Evolutionary conservation across 30 jellyfish, hydroid and myxozoan species (phyloP), one percentile per base, ranked within the genome.

Genomic region (Pseudorhiza aurosa): DNA sequence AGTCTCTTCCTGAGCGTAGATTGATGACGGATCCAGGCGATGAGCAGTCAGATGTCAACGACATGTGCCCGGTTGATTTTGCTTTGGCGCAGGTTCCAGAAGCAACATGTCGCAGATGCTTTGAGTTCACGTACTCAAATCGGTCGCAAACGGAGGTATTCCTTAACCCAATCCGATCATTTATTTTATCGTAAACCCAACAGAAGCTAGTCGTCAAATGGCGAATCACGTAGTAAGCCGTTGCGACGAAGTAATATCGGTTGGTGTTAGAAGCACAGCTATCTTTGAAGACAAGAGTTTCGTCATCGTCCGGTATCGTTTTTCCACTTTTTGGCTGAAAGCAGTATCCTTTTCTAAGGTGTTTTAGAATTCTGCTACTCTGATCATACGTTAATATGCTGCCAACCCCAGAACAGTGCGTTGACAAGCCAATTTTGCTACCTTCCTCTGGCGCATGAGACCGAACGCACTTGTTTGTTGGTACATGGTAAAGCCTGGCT

Each of bases 121-220:
- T 64, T 33, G 77, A 29, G 58, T 35, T 64, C 0, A 35, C 58
- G 33, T 30, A 64, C 33, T 35, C 58, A 33, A 64, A 64, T 1
- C 77, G 77, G 58, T 64, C 77, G 25, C 77, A 64, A 2, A 64
- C 77, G 58, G 9, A 64, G 15, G 77, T 64, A 35, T 64, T 64
- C 22, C 9, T 39, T 19, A 64, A 22, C n/a, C 21, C 31, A 11
- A 64, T 25, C 32, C 17, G 58, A 35, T 64, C 15, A 6, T 31
- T 14, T 10, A 12, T 0, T 64, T 32, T 64, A 26, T 64, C 50
- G 77, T 5, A n/a, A 3, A 64, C 77, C 77, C 57, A 64, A 33
- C 77, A 64, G 14, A 29, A 64, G 39, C 36, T 2, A 17, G 36
- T 64, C 3, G 77, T 64, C 18, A 30, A 33, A 6, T 64, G 77